Conservation (phyloP, 1,140 invertebrate genomes). For the Zaprionus vittiger region DNA sequence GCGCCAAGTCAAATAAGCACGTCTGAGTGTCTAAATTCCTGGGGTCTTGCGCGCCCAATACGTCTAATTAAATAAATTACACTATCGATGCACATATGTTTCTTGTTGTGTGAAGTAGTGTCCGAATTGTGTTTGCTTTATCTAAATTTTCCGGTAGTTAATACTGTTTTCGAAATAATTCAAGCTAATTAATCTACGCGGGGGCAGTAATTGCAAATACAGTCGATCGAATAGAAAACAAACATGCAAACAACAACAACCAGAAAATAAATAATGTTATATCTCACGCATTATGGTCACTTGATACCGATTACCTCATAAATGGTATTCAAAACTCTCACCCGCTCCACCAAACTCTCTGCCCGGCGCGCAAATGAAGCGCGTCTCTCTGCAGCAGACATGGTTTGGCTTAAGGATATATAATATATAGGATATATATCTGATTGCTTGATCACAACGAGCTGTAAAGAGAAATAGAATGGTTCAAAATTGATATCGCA, state of each 20-base stretch:
- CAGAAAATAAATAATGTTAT: constrained; percentile 53
- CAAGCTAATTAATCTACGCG: constrained; percentile 25
- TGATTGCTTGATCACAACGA: not conserved
- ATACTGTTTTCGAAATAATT: constrained; percentile 39
- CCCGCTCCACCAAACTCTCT: constrained; percentile 83
- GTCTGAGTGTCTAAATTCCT: constrained; percentile 37
- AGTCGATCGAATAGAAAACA: constrained; percentile 40
- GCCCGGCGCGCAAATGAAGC: constrained; percentile 82
- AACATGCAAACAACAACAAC: constrained; percentile 41
- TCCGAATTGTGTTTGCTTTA: constrained; percentile 12
- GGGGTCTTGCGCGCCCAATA: constrained; percentile 31
- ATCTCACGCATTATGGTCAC: constrained; percentile 83
- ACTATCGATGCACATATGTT: constrained; percentile 38
- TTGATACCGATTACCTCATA: constrained; percentile 83
- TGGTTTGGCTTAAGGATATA: constrained; percentile 29
- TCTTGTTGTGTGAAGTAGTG: constrained; percentile 11
- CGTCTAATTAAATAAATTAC: constrained; percentile 51
- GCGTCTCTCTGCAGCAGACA: constrained; percentile 73
- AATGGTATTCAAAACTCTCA: constrained; percentile 84
- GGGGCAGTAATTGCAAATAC: constrained; percentile 44
- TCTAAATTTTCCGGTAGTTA: not conserved
- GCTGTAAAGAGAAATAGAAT: constrained; percentile 43
- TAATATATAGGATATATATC: not conserved
- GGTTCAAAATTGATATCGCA: not conserved
- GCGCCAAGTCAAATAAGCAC: constrained; percentile 53